A percentile compares a stretch with the other conserved stretches of the same genome.
Conservation (phyloP, 2,113 vertebrate genomes). For the Clarias magur region DNA sequence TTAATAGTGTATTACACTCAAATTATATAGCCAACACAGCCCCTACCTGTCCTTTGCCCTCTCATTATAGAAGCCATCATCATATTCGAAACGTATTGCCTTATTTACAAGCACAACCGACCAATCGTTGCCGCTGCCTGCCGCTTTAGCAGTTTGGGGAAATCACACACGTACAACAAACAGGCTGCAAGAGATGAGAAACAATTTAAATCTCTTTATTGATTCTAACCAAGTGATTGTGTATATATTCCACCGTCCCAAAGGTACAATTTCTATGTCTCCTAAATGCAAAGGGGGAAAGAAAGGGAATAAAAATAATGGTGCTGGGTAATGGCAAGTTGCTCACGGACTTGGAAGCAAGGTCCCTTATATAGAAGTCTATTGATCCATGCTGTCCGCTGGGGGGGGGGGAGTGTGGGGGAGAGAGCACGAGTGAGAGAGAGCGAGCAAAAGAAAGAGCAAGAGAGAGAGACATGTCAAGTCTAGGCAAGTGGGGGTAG, state of each 20-base stretch:
- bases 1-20: not conserved
- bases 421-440: not conserved
- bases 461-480: conserved; percentile 57
- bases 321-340: conserved; percentile 80
- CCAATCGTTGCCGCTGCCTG: conserved; percentile 58
- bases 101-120: conserved; percentile 67
- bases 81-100: conserved; percentile 75
- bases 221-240: conserved; percentile 83
- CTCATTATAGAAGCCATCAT: conserved; percentile 70
- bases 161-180: conserved; percentile 61
- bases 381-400: conserved; percentile 87
- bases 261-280: conserved; percentile 74
- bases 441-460: conserved; percentile 51
- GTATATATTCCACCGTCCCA: conserved; percentile 78
- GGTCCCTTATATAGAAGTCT: conserved; percentile 94
- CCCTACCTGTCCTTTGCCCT: not conserved
- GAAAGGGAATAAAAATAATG: conserved; percentile 84
- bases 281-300: conserved; percentile 85
- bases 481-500: conserved; percentile 78
- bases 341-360: conserved; percentile 88
- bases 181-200: conserved; percentile 71
- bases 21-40: conserved; percentile 16
- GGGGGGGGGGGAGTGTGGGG: not conserved
- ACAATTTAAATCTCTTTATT: conserved; percentile 82
- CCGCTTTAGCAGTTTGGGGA: conserved; percentile 27